Base-by-base conservation (phyloP, 2,797 vertebrate genomes). In the Fundulus diaphanus region DNA sequence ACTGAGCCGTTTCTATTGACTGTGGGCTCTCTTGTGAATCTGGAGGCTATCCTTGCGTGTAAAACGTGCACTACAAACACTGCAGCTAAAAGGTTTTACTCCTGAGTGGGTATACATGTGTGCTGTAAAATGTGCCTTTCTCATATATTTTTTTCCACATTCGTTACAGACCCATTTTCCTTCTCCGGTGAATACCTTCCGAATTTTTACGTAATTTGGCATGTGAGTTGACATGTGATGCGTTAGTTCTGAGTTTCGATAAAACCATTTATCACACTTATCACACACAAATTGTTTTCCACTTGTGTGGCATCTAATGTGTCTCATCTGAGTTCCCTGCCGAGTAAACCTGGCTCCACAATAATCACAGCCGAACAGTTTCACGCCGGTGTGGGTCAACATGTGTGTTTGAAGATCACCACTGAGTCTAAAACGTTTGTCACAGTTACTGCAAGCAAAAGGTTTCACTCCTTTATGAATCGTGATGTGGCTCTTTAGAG, bases 401-500 rank as follows among this genome's bases (percentile, higher is more conserved):
- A 54, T 54, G 49, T 56, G 73, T 9, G 16, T 20, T 8, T 40
- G 52, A 35, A 74, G 63, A 9, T 74, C 27, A 0, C 35, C 31
- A 4, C 46, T 8, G 9, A 56, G 54, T 8, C 54, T 59, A 2
- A 76, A 76, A 13, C 42, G 15, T 49, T 33, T 37, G 5, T 46
- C 54, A 22, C 74, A 76, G 2, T 15, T 33, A 8, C 31, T 59
- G 52, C 74, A 76, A 13, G 54, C 31, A 5, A 69, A 76, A 2
- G 67, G 67, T 56, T 57, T 59, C 11, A 57, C 51, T 42, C 73
- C 73, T 1, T 66, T 57, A 27, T 75, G 73, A 24, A 68, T 68
- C 3, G 18, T 44, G 29, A 46, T 68, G 54, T 72, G 70, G 11
- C 22, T 27, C 27, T 33, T 59, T 11, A 72, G 40, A 33, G 12